Base-by-base conservation (phyloP, 2,888 invertebrate species). In the Ethmia dodecea region DNA sequence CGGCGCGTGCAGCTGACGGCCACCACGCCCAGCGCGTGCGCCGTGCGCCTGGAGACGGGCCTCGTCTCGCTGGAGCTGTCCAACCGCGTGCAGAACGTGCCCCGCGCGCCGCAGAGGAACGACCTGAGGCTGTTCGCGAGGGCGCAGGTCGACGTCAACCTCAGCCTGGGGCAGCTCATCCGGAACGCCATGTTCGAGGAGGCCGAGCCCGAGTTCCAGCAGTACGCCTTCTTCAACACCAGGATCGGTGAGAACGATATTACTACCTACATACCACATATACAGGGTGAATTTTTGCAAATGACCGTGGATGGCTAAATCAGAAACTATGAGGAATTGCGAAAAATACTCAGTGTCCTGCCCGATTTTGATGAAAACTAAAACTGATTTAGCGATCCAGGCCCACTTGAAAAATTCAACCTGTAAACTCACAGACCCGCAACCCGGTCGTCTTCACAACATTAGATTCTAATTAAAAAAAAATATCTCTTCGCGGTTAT, bases 191-290 rank as follows among this genome's bases (percentile, higher is more conserved):
- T 98, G 77, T 99, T 98, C 67, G 98, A 98, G 66, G 99, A 99
- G 70, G 97, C 97, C 0, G 97, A 98, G 55, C 94, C 97, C 0
- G 99, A 99, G 71, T 98, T 98, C 69, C 98, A 98, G 64, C 97
- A 97, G 63, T 96, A 96, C 67, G 99, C 99, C 0, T 98, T 98
- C 81, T 99, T 99, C 81, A 97, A 97, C 68, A 99, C 99, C 1
- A 91, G 95, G 52, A 95, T 98, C 50, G 93, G 94, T 33, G 16
- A 11, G 28, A 9, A 5, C 15, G 1, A 8, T 2, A 20, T 5
- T 18, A 20, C 20, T 4, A n/a, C n/a, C 3, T 20, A 20, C 20
- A 8, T 2, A 1, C n/a, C 20, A n/a, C 5, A 9, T 3, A 20
- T 20, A 20, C 20, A 9, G 20, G 20, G n/a, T 20, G 3, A 20